Evolutionary conservation across 2,888 invertebrate genomes (phyloP).

Genomic region (Heterodera filipjevi): DNA sequence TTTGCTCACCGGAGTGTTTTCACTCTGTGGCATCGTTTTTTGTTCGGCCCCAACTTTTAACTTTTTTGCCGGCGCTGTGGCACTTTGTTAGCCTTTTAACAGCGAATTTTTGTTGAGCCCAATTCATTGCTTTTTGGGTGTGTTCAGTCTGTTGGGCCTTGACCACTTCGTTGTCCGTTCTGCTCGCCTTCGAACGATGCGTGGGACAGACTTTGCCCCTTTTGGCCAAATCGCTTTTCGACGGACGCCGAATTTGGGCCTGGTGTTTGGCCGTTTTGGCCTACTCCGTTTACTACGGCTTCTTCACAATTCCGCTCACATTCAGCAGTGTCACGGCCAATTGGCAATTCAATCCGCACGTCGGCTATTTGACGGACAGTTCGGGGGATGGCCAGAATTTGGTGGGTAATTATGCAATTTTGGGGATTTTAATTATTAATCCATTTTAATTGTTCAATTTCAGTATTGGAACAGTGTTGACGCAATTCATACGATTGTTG

Average conservation of each 20-base stretch:
- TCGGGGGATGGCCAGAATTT: background rate
- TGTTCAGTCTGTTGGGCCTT: conserved; percentile 8
- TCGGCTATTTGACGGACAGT: conserved; percentile 24
- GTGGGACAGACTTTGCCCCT: conserved; percentile 18
- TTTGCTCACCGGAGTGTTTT: conserved; percentile 21
- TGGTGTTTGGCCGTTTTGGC: conserved; percentile 17
- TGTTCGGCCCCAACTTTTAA: conserved; percentile 8
- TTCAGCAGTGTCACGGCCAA: conserved; percentile 15
- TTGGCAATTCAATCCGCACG: conserved; percentile 27
- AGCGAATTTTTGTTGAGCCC: too few species aligned
- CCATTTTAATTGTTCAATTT: too few species aligned
- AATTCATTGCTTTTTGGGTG: too few species aligned
- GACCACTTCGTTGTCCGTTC: conserved; percentile 5
- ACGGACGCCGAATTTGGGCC: conserved; percentile 12
- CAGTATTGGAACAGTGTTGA: conserved; percentile 1
- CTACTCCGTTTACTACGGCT: conserved; percentile 20
- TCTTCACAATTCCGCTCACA: conserved; percentile 20
- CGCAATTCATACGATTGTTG: background rate
- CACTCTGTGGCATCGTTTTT: conserved; percentile 11
- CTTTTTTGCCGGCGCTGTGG: conserved; percentile 14
- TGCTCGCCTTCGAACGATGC: conserved; percentile 22
- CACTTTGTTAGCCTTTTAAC: background rate
- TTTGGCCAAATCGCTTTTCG: conserved; percentile 18
- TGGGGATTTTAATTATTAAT: too few species aligned
- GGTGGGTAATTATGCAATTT: background rate